Base-by-base conservation (phyloP, 2,888 invertebrate species). In the Erannis defoliaria region DNA sequence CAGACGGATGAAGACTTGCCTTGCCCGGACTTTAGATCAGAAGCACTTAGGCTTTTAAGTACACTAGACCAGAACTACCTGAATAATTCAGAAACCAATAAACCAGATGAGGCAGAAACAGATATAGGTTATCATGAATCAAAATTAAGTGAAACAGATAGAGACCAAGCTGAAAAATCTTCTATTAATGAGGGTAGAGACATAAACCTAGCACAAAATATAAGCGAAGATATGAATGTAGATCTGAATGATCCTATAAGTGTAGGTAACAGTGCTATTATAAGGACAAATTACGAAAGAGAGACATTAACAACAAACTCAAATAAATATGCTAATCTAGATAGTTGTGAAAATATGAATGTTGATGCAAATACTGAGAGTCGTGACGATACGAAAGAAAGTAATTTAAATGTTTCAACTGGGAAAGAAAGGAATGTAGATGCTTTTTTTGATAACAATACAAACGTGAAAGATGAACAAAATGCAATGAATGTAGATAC, bases 1-100 rank as follows among this genome's bases (percentile, higher is more conserved):
- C 85, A 85, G 55, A 87, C 86, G 9, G 88, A 89, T 33, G 86
- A 85, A 1, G 86, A 88, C 12, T 26, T 46, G 1, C 42, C 35
- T n/a, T 76, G 75, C 38, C 68, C 73, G 3, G 81, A 82, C 37
- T 73, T 73, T 6, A 82, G 78, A 67, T 73, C 77, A 0, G 85
- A 89, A 55, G 74, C 74, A 53, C 85, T 49, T 75, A 79, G 64
- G 43, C 58, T 26, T 8, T 46, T 58, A 51, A 70, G 46, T 14
- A 26, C 58, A 18, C 58, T 60, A 40, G 55, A 51, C 10, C 64
- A 42, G 38, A 37, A 14, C 5, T 14, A 19, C 19, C 10, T 10
- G 12, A 46, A 31, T 2, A 62, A 51, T 19, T 8, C 50, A 49
- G 53, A 53, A 23, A 10, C 26, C 19, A 18, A 21, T n/a, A 1